These are phyloP conservation scores for Anolis sagrei DNA, from an alignment of 2,113 vertebrate species.

Conservation along the genomic window DNA sequence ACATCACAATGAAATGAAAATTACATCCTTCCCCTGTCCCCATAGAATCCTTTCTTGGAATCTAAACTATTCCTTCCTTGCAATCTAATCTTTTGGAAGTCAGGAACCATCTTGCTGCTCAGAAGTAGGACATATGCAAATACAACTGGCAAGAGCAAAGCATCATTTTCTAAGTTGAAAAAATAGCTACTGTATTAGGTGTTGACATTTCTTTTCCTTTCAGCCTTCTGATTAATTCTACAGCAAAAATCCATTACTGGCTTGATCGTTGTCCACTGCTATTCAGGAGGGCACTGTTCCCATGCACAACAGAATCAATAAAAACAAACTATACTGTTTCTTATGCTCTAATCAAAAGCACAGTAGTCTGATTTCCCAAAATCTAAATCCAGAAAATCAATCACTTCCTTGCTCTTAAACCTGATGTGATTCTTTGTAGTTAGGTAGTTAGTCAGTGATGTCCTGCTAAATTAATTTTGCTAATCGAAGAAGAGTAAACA, in stretches of 20 bases:
- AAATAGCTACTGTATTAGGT: not conserved
- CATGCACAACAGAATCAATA: not conserved
- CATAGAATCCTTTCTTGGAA: no score
- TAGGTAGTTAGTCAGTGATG: accelerated
- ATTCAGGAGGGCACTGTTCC: not conserved
- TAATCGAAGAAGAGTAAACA: not conserved
- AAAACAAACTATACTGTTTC: not conserved
- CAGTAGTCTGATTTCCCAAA: accelerated
- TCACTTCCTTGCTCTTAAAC: not conserved
- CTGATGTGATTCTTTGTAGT: not conserved
- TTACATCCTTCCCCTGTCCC: no score
- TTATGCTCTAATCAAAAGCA: not conserved
- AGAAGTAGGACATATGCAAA: no score
- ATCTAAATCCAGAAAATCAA: accelerated
- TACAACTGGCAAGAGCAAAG: no score
- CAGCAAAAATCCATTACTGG: not conserved
- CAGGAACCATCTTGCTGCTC: no score
- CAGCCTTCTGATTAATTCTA: slow-evolving; percentile 32
- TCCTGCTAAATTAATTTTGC: accelerated
- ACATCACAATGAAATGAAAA: no score
- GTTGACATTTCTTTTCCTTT: slow-evolving; percentile 13
- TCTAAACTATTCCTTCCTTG: no score
- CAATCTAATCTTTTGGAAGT: no score
- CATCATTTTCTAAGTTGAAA: slow-evolving; percentile 2
- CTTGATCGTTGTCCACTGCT: not conserved